phyloP scores from a whole-genome alignment of 1,140 invertebrate genomes.

The Euschistus heros region DNA sequence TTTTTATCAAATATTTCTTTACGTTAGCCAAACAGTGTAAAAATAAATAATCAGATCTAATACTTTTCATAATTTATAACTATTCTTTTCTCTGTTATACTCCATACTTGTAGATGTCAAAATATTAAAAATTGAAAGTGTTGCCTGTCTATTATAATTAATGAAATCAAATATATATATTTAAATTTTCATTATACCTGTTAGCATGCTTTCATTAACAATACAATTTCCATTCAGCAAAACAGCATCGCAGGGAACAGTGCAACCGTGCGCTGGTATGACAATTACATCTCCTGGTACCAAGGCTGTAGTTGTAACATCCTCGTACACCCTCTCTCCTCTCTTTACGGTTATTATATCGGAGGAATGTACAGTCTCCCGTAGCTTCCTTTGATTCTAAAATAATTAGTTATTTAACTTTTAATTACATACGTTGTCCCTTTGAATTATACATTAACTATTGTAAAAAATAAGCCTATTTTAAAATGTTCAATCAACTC shows the following conservation, averaged over 20 bases:
- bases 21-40: no score
- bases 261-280: conserved; percentile 72
- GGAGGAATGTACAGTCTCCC: conserved; percentile 53
- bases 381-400: conserved; percentile 61
- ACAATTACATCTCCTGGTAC: conserved; percentile 90
- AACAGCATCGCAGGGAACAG: conserved; percentile 83
- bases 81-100: no score
- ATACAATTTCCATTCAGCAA: conserved; percentile 80
- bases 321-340: conserved; percentile 35
- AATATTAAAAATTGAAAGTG: no score
- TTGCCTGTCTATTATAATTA: not conserved
- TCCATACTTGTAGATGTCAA: no score
- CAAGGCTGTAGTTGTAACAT: conserved; percentile 46
- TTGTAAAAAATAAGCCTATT: no score
- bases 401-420: conserved; percentile 2
- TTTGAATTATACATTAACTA: no score
- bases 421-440: no score
- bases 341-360: conserved; percentile 47
- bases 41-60: no score
- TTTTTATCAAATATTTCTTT: no score
- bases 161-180: not conserved
- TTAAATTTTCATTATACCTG: conserved; percentile 54
- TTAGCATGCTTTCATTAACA: conserved; percentile 93
- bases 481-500: no score
- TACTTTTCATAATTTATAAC: no score